Evolutionary conservation across 2,113 vertebrate species (phyloP).

Genomic region (Gymnorhina tibicen): DNA sequence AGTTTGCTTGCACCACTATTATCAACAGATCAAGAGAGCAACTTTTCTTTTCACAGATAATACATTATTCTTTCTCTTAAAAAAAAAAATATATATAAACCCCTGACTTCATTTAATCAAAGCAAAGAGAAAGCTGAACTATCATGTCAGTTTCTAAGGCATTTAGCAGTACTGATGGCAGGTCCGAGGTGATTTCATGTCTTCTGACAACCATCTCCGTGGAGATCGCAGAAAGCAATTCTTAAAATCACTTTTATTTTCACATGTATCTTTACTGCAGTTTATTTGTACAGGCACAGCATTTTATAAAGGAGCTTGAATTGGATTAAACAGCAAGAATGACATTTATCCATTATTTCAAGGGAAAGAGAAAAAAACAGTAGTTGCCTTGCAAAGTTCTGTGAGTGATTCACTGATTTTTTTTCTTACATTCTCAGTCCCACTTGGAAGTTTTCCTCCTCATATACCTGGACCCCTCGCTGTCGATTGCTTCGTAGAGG

Average conservation of each 20-base stretch:
- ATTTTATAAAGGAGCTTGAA: neutral
- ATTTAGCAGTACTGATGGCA: neutral
- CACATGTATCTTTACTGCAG: neutral
- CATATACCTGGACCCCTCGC: slow-evolving; percentile 83
- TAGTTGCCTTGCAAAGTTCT: neutral
- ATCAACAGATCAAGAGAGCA: neutral
- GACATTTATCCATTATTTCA: neutral
- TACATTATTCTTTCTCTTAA: neutral
- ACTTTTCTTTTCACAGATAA: neutral
- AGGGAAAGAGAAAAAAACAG: neutral
- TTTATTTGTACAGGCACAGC: neutral
- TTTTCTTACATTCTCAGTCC: slow-evolving; percentile 75
- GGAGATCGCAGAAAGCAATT: neutral
- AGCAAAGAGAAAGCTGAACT: neutral
- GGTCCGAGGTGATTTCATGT: fast-evolving
- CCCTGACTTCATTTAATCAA: neutral
- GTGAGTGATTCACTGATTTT: neutral
- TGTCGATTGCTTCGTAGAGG: slow-evolving; percentile 88
- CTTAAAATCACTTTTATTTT: neutral
- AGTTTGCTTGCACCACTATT: neutral
- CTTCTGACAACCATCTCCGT: neutral
- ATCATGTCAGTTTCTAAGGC: neutral
- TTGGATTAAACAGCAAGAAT: neutral
- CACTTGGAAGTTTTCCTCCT: slow-evolving; percentile 89
- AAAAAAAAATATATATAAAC: neutral